Percentiles rank a stretch among this genome's conserved stretches.
Evolutionary conservation across 1,140 invertebrate species (phyloP).

Genomic region (Muscidifurax raptorellus): DNA sequence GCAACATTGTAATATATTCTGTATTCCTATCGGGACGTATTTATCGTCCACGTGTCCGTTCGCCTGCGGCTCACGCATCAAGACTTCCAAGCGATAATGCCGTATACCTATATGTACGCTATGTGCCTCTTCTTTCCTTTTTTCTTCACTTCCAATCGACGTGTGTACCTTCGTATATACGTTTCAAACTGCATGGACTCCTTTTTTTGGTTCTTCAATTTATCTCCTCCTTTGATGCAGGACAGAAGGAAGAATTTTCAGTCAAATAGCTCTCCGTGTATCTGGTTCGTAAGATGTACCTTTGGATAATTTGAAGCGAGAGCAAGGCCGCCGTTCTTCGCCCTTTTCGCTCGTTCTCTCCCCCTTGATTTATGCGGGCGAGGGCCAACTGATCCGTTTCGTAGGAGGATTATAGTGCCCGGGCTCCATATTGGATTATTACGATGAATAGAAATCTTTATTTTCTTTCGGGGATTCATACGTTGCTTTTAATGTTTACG

Average conservation of each 20-base stretch:
- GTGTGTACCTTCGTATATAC: not conserved
- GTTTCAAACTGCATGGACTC: not conserved
- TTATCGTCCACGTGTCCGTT: constrained; percentile 20
- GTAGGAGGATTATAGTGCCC: constrained; percentile 20
- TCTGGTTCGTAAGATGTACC: not conserved
- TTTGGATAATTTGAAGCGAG: constrained; percentile 20
- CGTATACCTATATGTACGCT: not conserved
- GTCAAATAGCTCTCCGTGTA: not conserved
- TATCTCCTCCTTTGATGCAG: not conserved
- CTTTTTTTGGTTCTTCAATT: not conserved
- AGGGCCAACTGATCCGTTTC: constrained; percentile 1
- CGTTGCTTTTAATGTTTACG: not conserved
- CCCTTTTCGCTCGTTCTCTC: not conserved
- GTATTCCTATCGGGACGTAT: constrained; percentile 16
- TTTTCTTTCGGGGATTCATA: not conserved
- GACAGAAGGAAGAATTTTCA: not conserved
- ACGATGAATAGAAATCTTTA: constrained; percentile 11
- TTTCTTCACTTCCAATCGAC: not conserved
- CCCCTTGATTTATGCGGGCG: constrained; percentile 27
- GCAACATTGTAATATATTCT: constrained; percentile 28
- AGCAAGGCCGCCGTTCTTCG: not conserved
- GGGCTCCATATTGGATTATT: constrained; percentile 1
- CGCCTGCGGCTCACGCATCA: not conserved
- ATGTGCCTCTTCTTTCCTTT: not conserved
- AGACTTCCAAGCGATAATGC: not conserved